A percentile compares a stretch with the other conserved stretches of the same genome.
These are phyloP conservation scores for Hephaestus fuliginosus DNA, from an alignment of 2,797 vertebrate species.

Conservation along the genomic window DNA sequence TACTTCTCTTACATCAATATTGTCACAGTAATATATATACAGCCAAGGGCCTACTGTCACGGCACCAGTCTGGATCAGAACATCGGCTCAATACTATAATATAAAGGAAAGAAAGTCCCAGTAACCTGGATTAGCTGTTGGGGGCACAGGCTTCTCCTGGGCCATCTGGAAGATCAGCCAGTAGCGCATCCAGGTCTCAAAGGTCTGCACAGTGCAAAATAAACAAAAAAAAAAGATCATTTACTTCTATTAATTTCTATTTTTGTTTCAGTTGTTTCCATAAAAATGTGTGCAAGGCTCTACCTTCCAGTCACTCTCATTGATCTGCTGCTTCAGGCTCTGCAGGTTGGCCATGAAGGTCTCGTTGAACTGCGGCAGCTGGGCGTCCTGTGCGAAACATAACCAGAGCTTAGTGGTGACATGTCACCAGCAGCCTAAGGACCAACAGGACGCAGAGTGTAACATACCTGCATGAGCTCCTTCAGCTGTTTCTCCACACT, in stretches of 20 bases:
- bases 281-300: conserved; percentile 13
- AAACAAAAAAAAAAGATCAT: background rate
- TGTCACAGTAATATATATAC: background rate
- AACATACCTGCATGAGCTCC: conserved; percentile 87
- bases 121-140: conserved; percentile 68
- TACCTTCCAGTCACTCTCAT: conserved; percentile 87
- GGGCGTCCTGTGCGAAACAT: conserved; percentile 59
- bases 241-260: background rate
- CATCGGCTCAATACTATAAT: background rate
- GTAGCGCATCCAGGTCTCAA: conserved; percentile 90
- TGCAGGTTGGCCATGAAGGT: conserved; percentile 86
- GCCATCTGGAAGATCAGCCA: conserved; percentile 93
- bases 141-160: conserved; percentile 77
- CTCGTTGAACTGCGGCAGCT: conserved; percentile 86
- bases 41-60: background rate
- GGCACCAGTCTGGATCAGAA: background rate
- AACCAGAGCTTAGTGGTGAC: conserved; percentile 16
- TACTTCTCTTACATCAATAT: background rate
- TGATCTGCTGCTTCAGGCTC: conserved; percentile 80
- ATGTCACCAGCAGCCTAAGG: background rate
- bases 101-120: background rate
- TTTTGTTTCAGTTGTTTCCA: background rate
- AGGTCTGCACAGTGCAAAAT: conserved; percentile 77
- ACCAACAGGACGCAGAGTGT: background rate
- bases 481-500: conserved; percentile 88